A percentile compares a stretch with the other conserved stretches of the same genome.
phyloP scores from a whole-genome alignment of 2,797 vertebrate species.

The Mastacembelus armatus region DNA sequence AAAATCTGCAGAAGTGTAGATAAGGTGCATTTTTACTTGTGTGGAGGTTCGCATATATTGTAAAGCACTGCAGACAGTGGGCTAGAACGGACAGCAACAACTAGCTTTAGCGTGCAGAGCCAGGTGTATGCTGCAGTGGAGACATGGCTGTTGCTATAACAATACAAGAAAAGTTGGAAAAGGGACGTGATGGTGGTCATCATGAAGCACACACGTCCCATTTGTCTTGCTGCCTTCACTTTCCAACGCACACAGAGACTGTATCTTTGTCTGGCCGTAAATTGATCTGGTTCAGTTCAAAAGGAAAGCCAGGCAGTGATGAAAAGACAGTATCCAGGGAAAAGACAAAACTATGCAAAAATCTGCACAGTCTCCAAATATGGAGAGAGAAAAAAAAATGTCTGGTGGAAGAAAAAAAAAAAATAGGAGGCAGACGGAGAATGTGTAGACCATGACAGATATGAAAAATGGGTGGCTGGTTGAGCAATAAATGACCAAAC shows the following conservation, averaged over 20 bases:
- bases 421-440: conserved; percentile 44
- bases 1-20: too few species aligned
- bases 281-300: conserved; percentile 78
- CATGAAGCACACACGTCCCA: conserved; percentile 61
- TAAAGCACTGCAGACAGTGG: conserved; percentile 15
- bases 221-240: conserved; percentile 47
- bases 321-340: conserved; percentile 81
- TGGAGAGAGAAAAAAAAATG: conserved; percentile 74
- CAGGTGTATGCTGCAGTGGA: conserved; percentile 46
- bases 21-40: conserved; percentile 10
- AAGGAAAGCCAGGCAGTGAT: conserved; percentile 73
- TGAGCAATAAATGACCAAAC: conserved; percentile 75
- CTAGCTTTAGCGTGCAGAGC: conserved; percentile 29
- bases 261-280: conserved; percentile 71
- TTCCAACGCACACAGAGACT: conserved; percentile 61
- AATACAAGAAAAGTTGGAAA: conserved; percentile 56
- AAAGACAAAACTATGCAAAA: conserved; percentile 78
- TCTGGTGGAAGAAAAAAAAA: conserved; percentile 52
- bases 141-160: conserved; percentile 57
- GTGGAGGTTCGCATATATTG: conserved; percentile 3
- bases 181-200: conserved; percentile 54
- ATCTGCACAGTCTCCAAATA: conserved; percentile 76
- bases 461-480: conserved; percentile 77
- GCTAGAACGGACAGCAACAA: conserved; percentile 29
- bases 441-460: conserved; percentile 75